phyloP scores from a whole-genome alignment of 1,140 invertebrate species.

The Drosophila biarmipes region DNA sequence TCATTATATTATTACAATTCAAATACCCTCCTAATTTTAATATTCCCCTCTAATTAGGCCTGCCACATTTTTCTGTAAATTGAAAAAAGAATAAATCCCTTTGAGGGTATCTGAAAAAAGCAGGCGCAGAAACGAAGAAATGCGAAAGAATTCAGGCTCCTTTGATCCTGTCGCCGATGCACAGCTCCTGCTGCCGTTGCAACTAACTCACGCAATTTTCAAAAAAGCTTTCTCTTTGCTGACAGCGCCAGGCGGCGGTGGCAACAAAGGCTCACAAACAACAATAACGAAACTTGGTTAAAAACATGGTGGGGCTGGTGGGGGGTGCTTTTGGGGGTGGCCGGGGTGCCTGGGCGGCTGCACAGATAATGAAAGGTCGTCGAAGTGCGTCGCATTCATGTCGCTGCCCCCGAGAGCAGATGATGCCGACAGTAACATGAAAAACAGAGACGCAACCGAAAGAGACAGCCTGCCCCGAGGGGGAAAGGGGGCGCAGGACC shows the following conservation, averaged over 20 bases:
- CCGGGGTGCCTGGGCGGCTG: background rate
- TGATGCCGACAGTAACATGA: conserved; percentile 53
- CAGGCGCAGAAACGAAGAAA: conserved; percentile 8
- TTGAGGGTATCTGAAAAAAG: conserved; percentile 13
- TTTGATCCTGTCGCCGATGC: conserved; percentile 70
- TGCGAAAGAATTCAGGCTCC: conserved; percentile 34
- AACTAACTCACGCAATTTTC: conserved; percentile 77
- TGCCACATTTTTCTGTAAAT: background rate
- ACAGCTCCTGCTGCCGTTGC: conserved; percentile 20
- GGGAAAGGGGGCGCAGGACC: background rate
- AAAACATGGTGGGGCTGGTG: background rate
- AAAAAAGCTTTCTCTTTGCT: conserved; percentile 60
- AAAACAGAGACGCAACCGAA: conserved; percentile 36
- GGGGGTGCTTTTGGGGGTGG: background rate
- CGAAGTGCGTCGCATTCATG: conserved; percentile 73
- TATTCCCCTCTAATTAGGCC: background rate
- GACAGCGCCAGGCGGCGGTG: conserved; percentile 30
- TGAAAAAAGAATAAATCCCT: background rate
- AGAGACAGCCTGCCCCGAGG: conserved; percentile 6
- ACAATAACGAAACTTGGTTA: conserved; percentile 54
- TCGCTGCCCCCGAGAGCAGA: conserved; percentile 41
- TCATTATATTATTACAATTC: background rate
- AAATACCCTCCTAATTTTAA: background rate
- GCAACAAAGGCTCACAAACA: conserved; percentile 56
- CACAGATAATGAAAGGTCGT: conserved; percentile 79